These are phyloP conservation scores for Xiphophorus maculatus DNA, from an alignment of 2,113 vertebrate species.

Conservation along the genomic window DNA sequence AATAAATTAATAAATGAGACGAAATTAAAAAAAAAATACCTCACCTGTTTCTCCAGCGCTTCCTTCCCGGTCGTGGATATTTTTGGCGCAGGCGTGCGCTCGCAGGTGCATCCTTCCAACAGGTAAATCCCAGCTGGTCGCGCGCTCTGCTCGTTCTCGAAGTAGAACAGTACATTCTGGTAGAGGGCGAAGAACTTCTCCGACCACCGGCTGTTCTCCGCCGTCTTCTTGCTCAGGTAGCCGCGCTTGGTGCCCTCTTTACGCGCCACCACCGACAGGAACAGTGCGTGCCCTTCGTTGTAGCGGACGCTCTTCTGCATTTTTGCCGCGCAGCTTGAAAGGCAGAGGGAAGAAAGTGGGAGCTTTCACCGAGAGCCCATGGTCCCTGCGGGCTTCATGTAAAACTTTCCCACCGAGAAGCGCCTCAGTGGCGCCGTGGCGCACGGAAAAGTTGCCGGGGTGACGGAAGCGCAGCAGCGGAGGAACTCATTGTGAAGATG, in stretches of 20 bases:
- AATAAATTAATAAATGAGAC: neutral
- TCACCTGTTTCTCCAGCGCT: conserved; percentile 94
- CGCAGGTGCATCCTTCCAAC: conserved; percentile 96
- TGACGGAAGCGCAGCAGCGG: conserved; percentile 45
- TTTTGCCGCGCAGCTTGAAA: conserved; percentile 16
- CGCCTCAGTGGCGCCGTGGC: conserved; percentile 50
- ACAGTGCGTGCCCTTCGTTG: conserved; percentile 95
- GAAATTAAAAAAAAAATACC: neutral
- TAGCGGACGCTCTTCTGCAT: conserved; percentile 98
- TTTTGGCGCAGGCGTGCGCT: conserved; percentile 88
- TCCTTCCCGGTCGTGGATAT: conserved; percentile 84
- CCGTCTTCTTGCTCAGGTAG: conserved; percentile 91
- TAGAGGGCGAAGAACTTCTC: conserved; percentile 97
- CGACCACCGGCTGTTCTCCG: conserved; percentile 96
- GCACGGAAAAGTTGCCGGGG: conserved; percentile 74
- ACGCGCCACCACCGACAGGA: conserved; percentile 90
- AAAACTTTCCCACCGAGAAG: conserved; percentile 55
- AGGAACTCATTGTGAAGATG: conserved; percentile 55
- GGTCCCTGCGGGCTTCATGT: conserved; percentile 4
- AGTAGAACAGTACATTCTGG: conserved; percentile 97
- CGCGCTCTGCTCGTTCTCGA: conserved; percentile 93
- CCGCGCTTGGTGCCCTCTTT: conserved; percentile 95
- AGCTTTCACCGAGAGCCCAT: conserved; percentile 54
- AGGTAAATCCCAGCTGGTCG: conserved; percentile 95
- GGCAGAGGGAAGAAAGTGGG: neutral